phyloP scores from a whole-genome alignment of 1,140 invertebrate genomes.

The Aradophagus sp. region DNA sequence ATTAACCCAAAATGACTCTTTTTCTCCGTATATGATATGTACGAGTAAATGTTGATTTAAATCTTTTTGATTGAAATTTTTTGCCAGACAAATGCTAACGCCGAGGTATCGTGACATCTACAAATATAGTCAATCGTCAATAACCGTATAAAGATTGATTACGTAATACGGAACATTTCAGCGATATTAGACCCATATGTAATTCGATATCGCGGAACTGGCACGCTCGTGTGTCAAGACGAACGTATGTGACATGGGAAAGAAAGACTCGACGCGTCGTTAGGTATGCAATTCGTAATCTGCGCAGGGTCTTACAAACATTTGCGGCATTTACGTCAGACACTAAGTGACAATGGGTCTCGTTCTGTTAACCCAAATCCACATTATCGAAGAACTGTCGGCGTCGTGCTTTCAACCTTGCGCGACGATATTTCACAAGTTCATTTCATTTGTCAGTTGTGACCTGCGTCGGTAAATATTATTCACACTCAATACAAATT shows the following conservation, averaged over 20 bases:
- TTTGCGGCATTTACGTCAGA: slow-evolving; percentile 45
- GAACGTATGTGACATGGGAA: slow-evolving; percentile 42
- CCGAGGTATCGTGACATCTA: no score
- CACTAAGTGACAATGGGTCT: slow-evolving; percentile 37
- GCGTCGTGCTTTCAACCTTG: slow-evolving; percentile 38
- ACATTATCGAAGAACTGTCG: slow-evolving; percentile 43
- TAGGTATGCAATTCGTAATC: slow-evolving; percentile 49
- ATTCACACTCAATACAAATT: no score
- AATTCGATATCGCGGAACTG: slow-evolving; percentile 52
- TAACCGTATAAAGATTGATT: slow-evolving; percentile 27
- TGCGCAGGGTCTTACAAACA: slow-evolving; percentile 23
- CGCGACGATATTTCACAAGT: slow-evolving; percentile 10
- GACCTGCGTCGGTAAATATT: no score
- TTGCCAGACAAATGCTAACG: no score
- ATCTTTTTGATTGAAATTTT: no score
- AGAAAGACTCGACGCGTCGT: slow-evolving; percentile 46
- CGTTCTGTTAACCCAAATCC: slow-evolving; percentile 67
- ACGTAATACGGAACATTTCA: slow-evolving; percentile 24
- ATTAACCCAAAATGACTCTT: no score
- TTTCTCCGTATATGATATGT: no score
- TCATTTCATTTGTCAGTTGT: no score
- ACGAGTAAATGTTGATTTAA: no score
- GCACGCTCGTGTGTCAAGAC: slow-evolving; percentile 35
- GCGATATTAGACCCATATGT: slow-evolving; percentile 41
- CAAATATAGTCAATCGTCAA: no score